Evolutionary conservation across 2,888 invertebrate species (phyloP).

Genomic region (Acronicta psi): DNA sequence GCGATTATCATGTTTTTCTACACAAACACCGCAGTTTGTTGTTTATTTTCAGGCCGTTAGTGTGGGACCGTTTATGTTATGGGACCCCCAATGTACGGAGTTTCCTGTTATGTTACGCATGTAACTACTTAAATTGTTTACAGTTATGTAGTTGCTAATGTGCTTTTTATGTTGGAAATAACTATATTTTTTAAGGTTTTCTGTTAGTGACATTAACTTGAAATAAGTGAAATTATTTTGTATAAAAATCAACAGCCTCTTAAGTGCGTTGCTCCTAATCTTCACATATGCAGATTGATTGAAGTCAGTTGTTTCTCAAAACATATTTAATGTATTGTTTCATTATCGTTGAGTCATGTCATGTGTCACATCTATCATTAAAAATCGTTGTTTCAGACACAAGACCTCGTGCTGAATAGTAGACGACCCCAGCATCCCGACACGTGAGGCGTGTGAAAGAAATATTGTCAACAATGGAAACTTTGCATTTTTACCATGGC

Average conservation of each 20-base stretch:
- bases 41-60: constrained; percentile 43
- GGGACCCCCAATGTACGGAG: constrained; percentile 20
- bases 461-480: constrained; percentile 31
- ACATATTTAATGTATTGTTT: too few species aligned
- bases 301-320: too few species aligned
- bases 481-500: constrained; percentile 34
- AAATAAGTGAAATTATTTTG: too few species aligned
- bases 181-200: neutral
- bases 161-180: constrained; percentile 12
- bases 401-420: constrained; percentile 30
- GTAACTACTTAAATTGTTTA: constrained; percentile 33
- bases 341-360: too few species aligned
- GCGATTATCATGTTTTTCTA: constrained; percentile 11
- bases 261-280: too few species aligned
- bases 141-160: constrained; percentile 5
- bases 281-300: too few species aligned
- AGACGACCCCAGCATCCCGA: constrained; percentile 25
- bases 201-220: too few species aligned
- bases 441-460: constrained; percentile 35
- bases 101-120: constrained; percentile 29
- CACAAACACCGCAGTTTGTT: constrained; percentile 14
- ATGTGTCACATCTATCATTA: too few species aligned
- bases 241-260: too few species aligned
- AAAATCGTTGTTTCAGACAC: neutral
- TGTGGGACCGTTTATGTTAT: constrained; percentile 43